A percentile compares a stretch with the other conserved stretches of the same genome.
These are phyloP conservation scores for Atrichornis clamosus DNA, from an alignment of 2,113 vertebrate species.

Conservation along the genomic window DNA sequence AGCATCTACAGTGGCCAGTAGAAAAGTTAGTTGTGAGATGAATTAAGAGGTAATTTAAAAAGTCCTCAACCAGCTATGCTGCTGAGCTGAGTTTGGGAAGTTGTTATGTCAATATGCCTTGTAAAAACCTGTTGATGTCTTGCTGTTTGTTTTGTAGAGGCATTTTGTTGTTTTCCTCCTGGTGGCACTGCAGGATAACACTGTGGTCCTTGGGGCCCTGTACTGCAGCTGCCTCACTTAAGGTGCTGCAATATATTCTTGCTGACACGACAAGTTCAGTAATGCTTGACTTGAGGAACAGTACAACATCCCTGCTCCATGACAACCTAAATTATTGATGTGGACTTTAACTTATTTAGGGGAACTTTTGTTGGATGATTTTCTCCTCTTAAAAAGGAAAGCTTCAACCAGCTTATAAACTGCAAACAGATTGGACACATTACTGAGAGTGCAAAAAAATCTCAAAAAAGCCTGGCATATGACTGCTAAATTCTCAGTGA, in stretches of 20 bases:
- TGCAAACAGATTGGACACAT: neutral
- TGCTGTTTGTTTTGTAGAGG: neutral
- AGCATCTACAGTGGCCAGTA: neutral
- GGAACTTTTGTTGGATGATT: neutral
- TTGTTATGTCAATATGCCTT: neutral
- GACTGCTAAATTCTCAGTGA: neutral
- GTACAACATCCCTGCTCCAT: neutral
- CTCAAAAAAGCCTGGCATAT: neutral
- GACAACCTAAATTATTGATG: neutral
- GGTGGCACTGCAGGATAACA: conserved; percentile 21
- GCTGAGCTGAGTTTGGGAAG: neutral
- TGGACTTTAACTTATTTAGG: neutral
- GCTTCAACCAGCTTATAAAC: neutral
- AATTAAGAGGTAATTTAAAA: neutral
- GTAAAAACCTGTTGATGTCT: neutral
- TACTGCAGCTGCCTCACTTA: neutral
- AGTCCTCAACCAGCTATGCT: neutral
- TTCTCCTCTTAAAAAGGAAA: neutral
- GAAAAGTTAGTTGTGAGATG: neutral
- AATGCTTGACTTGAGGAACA: neutral
- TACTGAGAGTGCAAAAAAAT: neutral
- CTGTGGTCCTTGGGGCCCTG: neutral
- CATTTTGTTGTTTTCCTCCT: conserved; percentile 30
- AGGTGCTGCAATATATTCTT: neutral
- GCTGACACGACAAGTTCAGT: neutral